A percentile compares a stretch with the other conserved stretches of the same genome.
Conservation (phyloP, 64 coral and sea anemone genomes). For the Cladopsammia gracilis region DNA sequence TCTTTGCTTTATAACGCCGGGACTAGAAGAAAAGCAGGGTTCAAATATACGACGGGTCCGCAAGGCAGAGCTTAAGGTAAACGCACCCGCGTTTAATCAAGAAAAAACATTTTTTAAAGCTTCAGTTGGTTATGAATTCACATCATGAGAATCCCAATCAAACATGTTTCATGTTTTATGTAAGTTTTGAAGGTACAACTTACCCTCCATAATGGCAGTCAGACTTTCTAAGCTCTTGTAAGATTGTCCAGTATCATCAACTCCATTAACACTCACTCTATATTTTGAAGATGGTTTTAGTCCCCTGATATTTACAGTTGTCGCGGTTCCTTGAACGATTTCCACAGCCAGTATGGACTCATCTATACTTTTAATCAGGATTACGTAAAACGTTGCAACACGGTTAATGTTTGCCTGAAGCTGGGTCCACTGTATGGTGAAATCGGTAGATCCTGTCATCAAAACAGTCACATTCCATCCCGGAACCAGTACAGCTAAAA, state of each 20-base stretch:
- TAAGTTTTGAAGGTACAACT: too few relatives aligned
- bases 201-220: neutral
- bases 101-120: too few relatives aligned
- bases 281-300: neutral
- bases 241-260: neutral
- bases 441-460: neutral
- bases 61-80: too few relatives aligned
- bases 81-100: too few relatives aligned
- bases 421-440: neutral
- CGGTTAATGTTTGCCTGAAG: neutral
- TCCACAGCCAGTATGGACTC: neutral
- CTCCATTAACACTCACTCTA: neutral
- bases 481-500: neutral
- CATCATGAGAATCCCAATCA: neutral
- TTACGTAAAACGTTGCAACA: neutral
- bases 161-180: too few relatives aligned
- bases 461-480: conserved; percentile 5
- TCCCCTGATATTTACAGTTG: neutral
- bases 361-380: neutral
- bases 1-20: too few relatives aligned
- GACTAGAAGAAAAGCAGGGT: too few relatives aligned
- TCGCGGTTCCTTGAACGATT: neutral
- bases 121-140: too few relatives aligned
- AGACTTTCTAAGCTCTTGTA: neutral
- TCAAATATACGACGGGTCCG: too few relatives aligned